Evolutionary conservation across 2,797 vertebrate species (phyloP), one percentile per base, ranked within the genome.

Genomic region (Knipowitschia caucasica): DNA sequence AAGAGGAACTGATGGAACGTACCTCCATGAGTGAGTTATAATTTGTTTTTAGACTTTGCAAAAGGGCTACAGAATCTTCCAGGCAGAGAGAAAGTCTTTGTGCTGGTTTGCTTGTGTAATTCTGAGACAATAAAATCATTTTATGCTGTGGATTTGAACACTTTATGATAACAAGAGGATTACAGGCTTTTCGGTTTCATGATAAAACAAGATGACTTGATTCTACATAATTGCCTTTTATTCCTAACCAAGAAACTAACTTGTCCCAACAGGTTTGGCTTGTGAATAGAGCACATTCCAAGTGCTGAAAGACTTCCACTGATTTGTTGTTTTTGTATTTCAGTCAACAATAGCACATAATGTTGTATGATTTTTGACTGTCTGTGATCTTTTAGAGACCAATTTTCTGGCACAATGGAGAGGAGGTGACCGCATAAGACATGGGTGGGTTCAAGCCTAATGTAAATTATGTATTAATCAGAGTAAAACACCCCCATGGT

Each of bases 191-290:
- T 77, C 66, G 56, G 64, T 67, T 77, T 64, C 55, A 62, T 31
- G 60, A 73, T 71, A 57, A 71, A 57, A 45, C 54, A 26, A 68
- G 67, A 80, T 73, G 65, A 49, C 69, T 59, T 60, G 50, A 78
- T 75, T 81, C 78, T 75, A 47, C 50, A 56, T 83, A 75, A 82
- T 85, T 81, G 69, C 71, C 25, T 59, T 74, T 77, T 77, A 64
- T 80, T 58, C 47, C 52, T 18, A 50, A 42, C 56, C 61, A 72
- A 10, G 29, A 64, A 65, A 23, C 39, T 18, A 5, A 72, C 61
- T 33, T 34, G 59, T 59, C 74, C 69, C 72, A 17, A 44, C 72
- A 71, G 63, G 67, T 78, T 75, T 31, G 21, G 50, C 55, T 56
- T 38, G 26, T 49, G 34, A 44, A 52, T 39, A 50, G 27, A 6